A percentile compares a stretch with the other conserved stretches of the same genome.
Evolutionary conservation across 2,797 vertebrate species (phyloP).

Genomic region (Xiphophorus birchmanni): DNA sequence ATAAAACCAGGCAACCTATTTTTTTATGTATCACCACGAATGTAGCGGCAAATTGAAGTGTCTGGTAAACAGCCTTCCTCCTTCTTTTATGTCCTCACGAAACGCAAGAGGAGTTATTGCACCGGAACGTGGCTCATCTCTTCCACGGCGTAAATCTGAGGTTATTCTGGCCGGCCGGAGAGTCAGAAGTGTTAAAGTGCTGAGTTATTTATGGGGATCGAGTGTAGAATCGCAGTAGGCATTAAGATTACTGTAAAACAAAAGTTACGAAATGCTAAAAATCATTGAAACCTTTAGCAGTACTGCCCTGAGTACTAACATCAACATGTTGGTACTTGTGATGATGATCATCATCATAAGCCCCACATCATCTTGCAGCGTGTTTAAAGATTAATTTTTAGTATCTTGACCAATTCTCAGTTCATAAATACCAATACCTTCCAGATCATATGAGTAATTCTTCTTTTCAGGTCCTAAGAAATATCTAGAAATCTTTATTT

Average conservation of each 20-base stretch:
- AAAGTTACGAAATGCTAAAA: constrained; percentile 9
- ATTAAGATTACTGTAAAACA: constrained; percentile 21
- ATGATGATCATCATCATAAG: background rate
- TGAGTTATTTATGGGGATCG: constrained; percentile 32
- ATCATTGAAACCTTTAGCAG: constrained; percentile 4
- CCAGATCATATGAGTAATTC: background rate
- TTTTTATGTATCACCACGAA: constrained; percentile 56
- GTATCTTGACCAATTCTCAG: background rate
- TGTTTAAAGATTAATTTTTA: background rate
- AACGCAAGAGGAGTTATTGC: constrained; percentile 44
- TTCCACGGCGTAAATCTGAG: constrained; percentile 38
- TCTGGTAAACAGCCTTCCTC: constrained; percentile 73
- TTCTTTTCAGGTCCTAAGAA: background rate
- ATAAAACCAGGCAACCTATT: constrained; percentile 57
- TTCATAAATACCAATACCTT: background rate
- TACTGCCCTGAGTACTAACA: background rate
- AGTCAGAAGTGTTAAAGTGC: constrained; percentile 27
- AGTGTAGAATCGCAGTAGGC: constrained; percentile 23
- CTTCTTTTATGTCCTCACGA: constrained; percentile 58
- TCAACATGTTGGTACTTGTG: background rate
- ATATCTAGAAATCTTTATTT: background rate
- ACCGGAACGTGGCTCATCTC: constrained; percentile 30
- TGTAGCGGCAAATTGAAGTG: constrained; percentile 66
- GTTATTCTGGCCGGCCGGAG: constrained; percentile 35
- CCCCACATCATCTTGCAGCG: background rate